Conservation (phyloP, 2,888 invertebrate species). For the Leucoma salicis region DNA sequence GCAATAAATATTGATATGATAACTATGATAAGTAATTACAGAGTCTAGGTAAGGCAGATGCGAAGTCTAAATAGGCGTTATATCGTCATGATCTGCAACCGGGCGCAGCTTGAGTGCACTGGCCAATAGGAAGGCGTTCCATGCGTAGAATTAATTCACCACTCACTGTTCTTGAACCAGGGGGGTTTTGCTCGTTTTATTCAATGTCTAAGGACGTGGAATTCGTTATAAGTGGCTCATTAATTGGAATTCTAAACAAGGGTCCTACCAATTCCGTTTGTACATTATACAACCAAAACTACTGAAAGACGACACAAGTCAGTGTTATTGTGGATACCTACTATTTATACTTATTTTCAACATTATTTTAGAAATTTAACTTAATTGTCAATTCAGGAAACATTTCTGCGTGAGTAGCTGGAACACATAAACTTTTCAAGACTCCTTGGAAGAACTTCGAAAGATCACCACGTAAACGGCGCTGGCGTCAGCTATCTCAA, state of each 20-base stretch:
- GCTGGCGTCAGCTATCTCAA: no score
- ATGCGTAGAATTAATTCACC: conserved; percentile 57
- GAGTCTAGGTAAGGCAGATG: conserved; percentile 60
- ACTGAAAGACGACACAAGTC: no score
- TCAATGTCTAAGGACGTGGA: neutral
- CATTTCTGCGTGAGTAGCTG: no score
- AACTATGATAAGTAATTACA: conserved; percentile 36
- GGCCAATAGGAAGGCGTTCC: conserved; percentile 59
- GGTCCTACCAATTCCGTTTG: neutral
- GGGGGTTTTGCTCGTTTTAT: conserved; percentile 30
- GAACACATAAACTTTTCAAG: no score
- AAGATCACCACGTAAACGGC: no score
- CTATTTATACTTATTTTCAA: no score
- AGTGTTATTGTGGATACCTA: no score
- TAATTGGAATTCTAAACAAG: neutral
- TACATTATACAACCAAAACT: neutral
- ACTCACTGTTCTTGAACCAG: conserved; percentile 27
- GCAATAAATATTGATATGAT: conserved; percentile 38
- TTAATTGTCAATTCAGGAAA: no score
- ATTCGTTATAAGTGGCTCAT: neutral
- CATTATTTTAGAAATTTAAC: no score
- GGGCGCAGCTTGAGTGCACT: conserved; percentile 66
- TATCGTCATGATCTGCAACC: conserved; percentile 74
- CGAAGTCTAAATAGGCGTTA: conserved; percentile 55
- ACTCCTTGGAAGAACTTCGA: no score